Evolutionary conservation across 2,888 invertebrate genomes (phyloP), one percentile per base, ranked within the genome.

Genomic region (Blera fallax): DNA sequence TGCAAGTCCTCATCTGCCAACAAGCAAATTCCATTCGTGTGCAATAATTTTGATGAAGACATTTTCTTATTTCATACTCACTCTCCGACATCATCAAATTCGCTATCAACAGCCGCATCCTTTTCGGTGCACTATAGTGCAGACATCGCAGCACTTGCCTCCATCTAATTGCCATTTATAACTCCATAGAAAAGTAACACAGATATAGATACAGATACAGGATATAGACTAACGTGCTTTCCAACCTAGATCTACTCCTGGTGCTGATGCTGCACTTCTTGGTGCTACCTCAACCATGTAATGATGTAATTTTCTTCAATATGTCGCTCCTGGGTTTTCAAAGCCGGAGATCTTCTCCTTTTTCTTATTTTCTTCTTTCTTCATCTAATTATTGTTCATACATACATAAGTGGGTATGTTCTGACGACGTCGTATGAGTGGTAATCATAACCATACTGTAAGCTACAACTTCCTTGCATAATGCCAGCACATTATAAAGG

Each of bases 281-380:
- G 65, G 83, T 83, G 79, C 79, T 64, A 69, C 62, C 56, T 64
- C 74, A 58, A 74, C 83, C 83, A 67, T 73, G 83, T 84, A 84
- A 84, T 84, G 83, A 84, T 84, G 83, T 84, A 84, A 84, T 84
- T 79, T 74, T 84, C 79, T 69, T 69, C 69, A 40, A 74, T 74
- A 32, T 74, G 79, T 74, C 74, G 67, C 83, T 79, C 54, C 54
- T 79, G 73, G 83, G 3, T 40, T 69, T 64, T 73, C 62, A 67
- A 73, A 78, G 73, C 40, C 62, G 74, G 21, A 60, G 34, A 50
- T 58, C 29, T n/a, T 37, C 64, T 67, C 43, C 21, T 7, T 8
- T 43, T 21, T 40, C 43, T 40, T 72, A 56, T 8, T 24, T 16
- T 32, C n/a, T 11, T 34, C 45, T 45, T 27, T 58, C 29, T 58